Evolutionary conservation across 2,113 vertebrate species (phyloP), one percentile per base, ranked within the genome.

Genomic region (Colossoma macropomum): DNA sequence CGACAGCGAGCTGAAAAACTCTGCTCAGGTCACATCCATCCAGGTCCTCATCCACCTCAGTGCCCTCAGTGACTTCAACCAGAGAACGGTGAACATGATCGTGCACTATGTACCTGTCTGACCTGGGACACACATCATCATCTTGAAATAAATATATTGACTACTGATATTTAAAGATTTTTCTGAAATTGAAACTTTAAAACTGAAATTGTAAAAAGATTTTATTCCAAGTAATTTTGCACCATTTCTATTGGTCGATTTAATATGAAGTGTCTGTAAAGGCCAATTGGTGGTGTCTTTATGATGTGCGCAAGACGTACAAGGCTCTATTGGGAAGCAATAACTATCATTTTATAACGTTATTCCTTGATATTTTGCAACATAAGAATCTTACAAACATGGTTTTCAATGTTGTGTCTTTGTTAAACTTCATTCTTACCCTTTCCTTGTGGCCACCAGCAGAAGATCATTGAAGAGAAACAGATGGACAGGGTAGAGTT

Each of bases 381-480:
- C 17, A 10, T 25, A 2, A 27, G 19, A 68, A 38, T 70, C 9
- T 27, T 25, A 38, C 30, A 34, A 68, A 11, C 27, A 66, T 30
- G 12, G 27, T 78, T 50, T 79, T 13, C 0, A 79, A 54, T 2
- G 25, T 59, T 23, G n/a, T 60, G 11, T 21, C 11, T 27, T 56
- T 11, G 3, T 32, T 45, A 45, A 45, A 45, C 41, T 11, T 5
- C 1, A 56, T 27, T 65, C 82, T 28, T 15, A 87, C 88, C 84
- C 79, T 82, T 86, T 87, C 52, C 73, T 82, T n/a, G 76, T 74
- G 23, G 84, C 27, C 56, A 89, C 65, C 17, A 89, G 84, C 45
- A 89, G 84, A 19, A 89, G 69, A 75, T 89, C 88, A 84, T 86
- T 87, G 56, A 87, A 87, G 27, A 87, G 86, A 32, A 87, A 79